These are phyloP conservation scores for Aphaenogaster floridana DNA, from an alignment of 1,140 invertebrate genomes.

Conservation along the genomic window DNA sequence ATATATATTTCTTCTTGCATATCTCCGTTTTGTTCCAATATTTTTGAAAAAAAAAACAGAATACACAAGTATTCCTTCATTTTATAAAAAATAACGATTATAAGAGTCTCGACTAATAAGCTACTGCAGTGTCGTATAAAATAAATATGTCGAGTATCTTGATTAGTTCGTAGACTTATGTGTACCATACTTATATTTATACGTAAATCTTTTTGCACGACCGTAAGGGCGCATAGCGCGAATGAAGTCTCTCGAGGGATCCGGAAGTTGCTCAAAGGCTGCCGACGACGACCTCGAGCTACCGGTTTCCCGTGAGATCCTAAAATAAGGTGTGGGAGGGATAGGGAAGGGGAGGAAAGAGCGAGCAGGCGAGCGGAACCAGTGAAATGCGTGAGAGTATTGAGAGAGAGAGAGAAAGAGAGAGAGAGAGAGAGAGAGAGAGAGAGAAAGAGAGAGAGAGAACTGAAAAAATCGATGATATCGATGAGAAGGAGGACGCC, in stretches of 20 bases:
- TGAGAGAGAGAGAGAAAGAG: not conserved
- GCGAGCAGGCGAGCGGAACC: not conserved
- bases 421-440: not conserved
- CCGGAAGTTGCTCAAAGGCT: slow-evolving; percentile 36
- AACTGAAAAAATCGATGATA: slow-evolving; percentile 44
- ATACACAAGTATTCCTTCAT: not conserved
- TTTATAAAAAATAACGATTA: not conserved
- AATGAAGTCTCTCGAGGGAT: slow-evolving; percentile 3
- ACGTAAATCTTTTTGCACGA: not conserved
- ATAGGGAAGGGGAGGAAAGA: not conserved
- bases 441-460: not conserved
- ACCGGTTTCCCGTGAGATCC: slow-evolving; percentile 22
- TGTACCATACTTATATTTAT: not conserved
- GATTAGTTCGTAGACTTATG: not conserved
- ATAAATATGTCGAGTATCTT: not conserved
- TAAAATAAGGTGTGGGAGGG: slow-evolving; percentile 1
- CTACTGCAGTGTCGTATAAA: not conserved
- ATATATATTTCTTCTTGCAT: not conserved
- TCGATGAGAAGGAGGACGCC: slow-evolving; percentile 69
- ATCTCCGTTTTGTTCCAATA: not conserved
- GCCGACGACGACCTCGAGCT: slow-evolving; percentile 27
- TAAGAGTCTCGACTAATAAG: not conserved
- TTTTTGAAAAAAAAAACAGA: not conserved
- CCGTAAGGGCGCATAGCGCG: not conserved
- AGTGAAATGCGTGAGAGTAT: slow-evolving; percentile 18